Evolutionary conservation across 2,888 invertebrate genomes (phyloP), one percentile per base, ranked within the genome.

Genomic region (Rotaria sp.): DNA sequence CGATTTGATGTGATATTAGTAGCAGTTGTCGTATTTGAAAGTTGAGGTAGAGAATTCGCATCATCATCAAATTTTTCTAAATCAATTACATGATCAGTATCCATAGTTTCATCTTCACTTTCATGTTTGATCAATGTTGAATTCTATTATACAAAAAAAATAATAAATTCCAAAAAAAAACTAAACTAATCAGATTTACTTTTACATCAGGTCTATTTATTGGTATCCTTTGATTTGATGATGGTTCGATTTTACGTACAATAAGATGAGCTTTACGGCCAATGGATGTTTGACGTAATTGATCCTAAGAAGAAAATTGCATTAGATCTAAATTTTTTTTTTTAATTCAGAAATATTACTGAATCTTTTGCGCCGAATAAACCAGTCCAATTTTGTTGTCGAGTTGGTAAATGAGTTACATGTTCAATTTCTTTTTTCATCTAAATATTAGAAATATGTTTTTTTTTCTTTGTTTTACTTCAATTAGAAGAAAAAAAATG

Each of bases 371-470:
- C 41, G 2, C n/a, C 45, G 15, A 2, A 11, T 26, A 80, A 45
- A n/a, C 80, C 80, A 26, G 8, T 80, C 80, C 80, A 80, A n/a
- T 13, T n/a, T 45, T 80, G 80, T 1, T 45, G 41, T n/a, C 45
- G 18, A n/a, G 26, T 5, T 80, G 80, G 80, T 26, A 80, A 38
- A 41, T 80, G 45, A 41, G 80, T 35, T 26, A n/a, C 26, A n/a
- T 15, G 41, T 80, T 80, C 80, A n/a, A 80, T 45, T 80, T 80
- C 26, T 45, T 80, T 80, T 45, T 80, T 80, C 15, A 80, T 41
- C 80, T 80, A 80, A 45, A 80, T n/a, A 45, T 45, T 13, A 80
- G 2, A 4, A 24, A 75, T 8, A 15, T 15, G 13, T 48, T 15
- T 24, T 41, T 41, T 5, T 24, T 24, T 26, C 1, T 38, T 38